A percentile compares a stretch with the other conserved stretches of the same genome.
These are phyloP conservation scores for Hypsopygia costalis DNA, from an alignment of 2,888 invertebrate species.

Conservation along the genomic window DNA sequence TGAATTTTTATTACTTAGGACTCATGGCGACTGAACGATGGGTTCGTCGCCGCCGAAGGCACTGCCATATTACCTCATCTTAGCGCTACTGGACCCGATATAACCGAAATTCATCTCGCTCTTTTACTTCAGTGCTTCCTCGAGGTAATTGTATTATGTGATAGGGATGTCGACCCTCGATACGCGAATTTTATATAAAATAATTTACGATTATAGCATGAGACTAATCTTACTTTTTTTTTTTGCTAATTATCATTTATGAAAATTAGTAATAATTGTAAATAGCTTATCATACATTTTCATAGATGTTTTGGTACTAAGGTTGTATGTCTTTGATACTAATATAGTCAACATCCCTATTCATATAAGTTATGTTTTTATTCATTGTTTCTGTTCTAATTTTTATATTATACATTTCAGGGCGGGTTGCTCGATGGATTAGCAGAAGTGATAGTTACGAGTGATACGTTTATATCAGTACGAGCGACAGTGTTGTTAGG, in stretches of 20 bases:
- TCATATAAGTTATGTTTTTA: not conserved
- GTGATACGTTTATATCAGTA: constrained; percentile 94
- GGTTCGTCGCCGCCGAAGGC: constrained; percentile 97
- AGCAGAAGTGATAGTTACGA: constrained; percentile 94
- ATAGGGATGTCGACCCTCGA: too few relatives aligned
- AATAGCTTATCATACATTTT: too few relatives aligned
- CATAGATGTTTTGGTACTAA: too few relatives aligned
- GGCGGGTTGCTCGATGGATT: constrained; percentile 93
- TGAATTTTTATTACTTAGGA: constrained; percentile 66
- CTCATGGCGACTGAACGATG: constrained; percentile 94
- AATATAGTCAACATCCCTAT: too few relatives aligned
- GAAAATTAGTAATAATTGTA: too few relatives aligned
- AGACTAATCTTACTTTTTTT: too few relatives aligned
- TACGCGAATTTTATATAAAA: too few relatives aligned
- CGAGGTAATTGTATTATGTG: constrained; percentile 81
- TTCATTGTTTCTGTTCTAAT: not conserved
- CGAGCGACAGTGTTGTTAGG: constrained; percentile 94
- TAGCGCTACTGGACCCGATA: constrained; percentile 91
- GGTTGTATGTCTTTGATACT: too few relatives aligned
- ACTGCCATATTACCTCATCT: constrained; percentile 91
- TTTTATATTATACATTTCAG: constrained; percentile 35
- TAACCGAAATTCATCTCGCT: constrained; percentile 94
- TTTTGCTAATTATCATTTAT: too few relatives aligned
- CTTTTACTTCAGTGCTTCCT: constrained; percentile 93
- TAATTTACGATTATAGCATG: too few relatives aligned